Conservation (phyloP, 2,888 invertebrate genomes). For the Agrotis ipsilon region DNA sequence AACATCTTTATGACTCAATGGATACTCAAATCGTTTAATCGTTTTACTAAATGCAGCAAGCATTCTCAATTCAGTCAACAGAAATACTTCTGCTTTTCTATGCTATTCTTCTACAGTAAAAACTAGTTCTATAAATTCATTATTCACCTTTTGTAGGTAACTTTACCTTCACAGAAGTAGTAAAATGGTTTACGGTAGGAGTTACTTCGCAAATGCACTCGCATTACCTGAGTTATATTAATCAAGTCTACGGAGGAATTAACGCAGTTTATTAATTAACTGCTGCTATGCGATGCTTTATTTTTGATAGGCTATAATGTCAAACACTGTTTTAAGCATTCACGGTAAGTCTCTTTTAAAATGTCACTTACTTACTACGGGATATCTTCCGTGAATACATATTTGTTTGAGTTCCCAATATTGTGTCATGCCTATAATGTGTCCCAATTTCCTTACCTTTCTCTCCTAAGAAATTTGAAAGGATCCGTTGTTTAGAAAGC, state of each 20-base stretch:
- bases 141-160: constrained; percentile 6
- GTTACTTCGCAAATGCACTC: constrained; percentile 37
- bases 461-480: too few relatives aligned
- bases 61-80: not conserved
- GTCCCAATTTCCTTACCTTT: too few relatives aligned
- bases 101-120: constrained; percentile 4
- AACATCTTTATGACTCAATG: not conserved
- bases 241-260: constrained; percentile 30
- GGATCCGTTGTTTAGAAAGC: too few relatives aligned
- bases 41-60: not conserved
- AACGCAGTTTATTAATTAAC: constrained; percentile 8
- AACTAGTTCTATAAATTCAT: constrained; percentile 8
- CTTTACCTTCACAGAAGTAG: constrained; percentile 10
- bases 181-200: constrained; percentile 39
- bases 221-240: constrained; percentile 34
- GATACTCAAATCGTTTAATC: too few relatives aligned
- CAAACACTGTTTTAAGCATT: too few relatives aligned
- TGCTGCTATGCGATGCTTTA: not conserved
- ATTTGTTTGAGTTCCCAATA: too few relatives aligned
- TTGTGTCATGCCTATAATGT: too few relatives aligned
- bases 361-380: too few relatives aligned
- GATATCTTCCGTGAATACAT: too few relatives aligned
- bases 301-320: too few relatives aligned
- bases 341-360: too few relatives aligned
- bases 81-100: not conserved